A percentile compares a stretch with the other conserved stretches of the same genome.
phyloP scores from a whole-genome alignment of 2,888 invertebrate species.

The Lacanobia wlatinum region DNA sequence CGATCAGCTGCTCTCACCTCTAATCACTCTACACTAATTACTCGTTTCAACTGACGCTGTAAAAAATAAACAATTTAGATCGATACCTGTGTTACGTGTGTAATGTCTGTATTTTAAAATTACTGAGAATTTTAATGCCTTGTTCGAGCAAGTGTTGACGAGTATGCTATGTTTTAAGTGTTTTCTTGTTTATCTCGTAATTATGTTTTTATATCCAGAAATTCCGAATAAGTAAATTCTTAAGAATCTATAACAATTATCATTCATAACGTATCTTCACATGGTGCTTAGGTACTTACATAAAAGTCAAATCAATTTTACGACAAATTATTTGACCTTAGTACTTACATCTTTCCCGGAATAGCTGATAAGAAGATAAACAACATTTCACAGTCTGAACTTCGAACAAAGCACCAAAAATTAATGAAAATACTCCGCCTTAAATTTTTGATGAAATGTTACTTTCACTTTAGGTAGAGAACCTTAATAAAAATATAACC shows the following conservation, averaged over 20 bases:
- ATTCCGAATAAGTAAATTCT: background rate
- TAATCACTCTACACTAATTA: slow-evolving; percentile 82
- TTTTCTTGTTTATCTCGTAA: background rate
- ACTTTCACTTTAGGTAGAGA: slow-evolving; percentile 67
- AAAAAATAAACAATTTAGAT: slow-evolving; percentile 55
- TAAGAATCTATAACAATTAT: background rate
- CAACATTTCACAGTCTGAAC: slow-evolving; percentile 24
- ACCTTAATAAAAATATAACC: slow-evolving; percentile 78
- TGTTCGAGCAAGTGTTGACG: slow-evolving; percentile 4
- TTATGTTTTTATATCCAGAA: background rate
- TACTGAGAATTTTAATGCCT: slow-evolving; percentile 3
- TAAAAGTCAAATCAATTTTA: slow-evolving; percentile 12
- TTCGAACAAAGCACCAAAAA: slow-evolving; percentile 47
- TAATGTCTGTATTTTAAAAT: slow-evolving; percentile 16
- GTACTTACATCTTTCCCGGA: slow-evolving; percentile 3
- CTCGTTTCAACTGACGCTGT: slow-evolving; percentile 65
- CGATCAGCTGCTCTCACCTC: slow-evolving; percentile 76
- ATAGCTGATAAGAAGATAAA: slow-evolving; percentile 29
- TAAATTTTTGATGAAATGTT: slow-evolving; percentile 57
- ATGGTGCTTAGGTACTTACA: too few species aligned
- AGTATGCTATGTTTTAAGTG: background rate
- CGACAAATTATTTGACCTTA: slow-evolving; percentile 4
- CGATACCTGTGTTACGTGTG: slow-evolving; percentile 41
- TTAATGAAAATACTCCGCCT: slow-evolving; percentile 50
- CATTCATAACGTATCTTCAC: background rate